Base-by-base conservation (phyloP, 2,797 vertebrate species). In the Danio jaintianensis region DNA sequence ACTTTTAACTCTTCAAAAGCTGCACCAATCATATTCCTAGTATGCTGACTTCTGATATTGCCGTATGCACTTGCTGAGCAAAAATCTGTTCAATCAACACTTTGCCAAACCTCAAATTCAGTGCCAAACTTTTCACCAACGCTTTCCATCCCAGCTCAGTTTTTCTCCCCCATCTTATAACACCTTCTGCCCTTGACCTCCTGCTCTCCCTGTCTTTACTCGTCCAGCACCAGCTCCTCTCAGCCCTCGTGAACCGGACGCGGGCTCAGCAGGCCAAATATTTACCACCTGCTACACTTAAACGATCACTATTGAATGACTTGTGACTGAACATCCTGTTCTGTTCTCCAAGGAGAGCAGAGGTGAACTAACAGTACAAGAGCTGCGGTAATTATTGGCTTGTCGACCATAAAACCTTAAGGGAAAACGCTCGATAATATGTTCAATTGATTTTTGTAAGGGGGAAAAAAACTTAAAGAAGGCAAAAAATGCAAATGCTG, bases 1-100 rank as follows among this genome's bases (percentile, higher is more conserved):
- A n/a, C 47, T 38, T 52, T 69, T 69, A 69, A 52, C 67, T 52
- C 67, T 69, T 38, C n/a, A n/a, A n/a, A 42, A 13, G 43, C 71
- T 48, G 55, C 42, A 11, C 0, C 45, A 29, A 9, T 59, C 40
- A 6, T 58, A 59, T 63, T 52, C n/a, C 18, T 64, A 62, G 20
- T 55, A 12, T 15, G 11, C 50, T 76, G 42, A 47, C 55, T 63
- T 68, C 42, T 59, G 53, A 68, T 38, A 22, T 20, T 47, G 12
- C 76, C 67, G 5, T 79, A 70, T 79, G 67, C 76, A 40, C 78
- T 64, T 48, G 69, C 78, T 80, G 78, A 73, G 69, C 69, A 56
- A 56, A 63, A 59, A 80, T 80, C 70, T 66, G 78, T 66, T 67
- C 13, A 66, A 42, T 66, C 22, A 5, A 18, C 47, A 36, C 50